Evolutionary conservation across 2,888 invertebrate genomes (phyloP), one percentile per base, ranked within the genome.

Genomic region (Mesoligia furuncula): DNA sequence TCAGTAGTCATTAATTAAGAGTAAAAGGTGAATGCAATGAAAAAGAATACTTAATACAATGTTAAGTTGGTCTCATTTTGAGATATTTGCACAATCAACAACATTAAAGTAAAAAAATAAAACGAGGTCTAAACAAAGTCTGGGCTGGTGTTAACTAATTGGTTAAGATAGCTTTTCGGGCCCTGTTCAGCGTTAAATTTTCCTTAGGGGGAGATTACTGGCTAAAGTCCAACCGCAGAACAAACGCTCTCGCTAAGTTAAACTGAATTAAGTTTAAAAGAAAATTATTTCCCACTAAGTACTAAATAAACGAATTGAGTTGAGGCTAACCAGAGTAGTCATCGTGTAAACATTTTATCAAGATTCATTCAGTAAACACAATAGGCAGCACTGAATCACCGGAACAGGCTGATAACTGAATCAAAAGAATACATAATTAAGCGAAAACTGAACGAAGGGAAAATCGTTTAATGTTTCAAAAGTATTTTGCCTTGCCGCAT

Each of bases 171-270:
- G 77, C 75, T 85, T 85, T 83, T 79, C 80, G 84, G 88, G 88
- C 81, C 84, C 79, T 83, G 87, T 85, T 87, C 84, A 79, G 87
- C 84, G 85, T 91, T 90, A 91, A 90, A 91, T 89, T 89, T 86
- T 87, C 89, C 89, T 90, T 89, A 89, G 89, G 87, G 88, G 87
- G 90, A 73, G 88, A 90, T 89, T 84, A 85, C 89, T 93, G 92
- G 92, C 92, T 90, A 67, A 83, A 87, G 66, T 90, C 92, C 92
- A 93, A 91, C 88, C 90, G 75, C 87, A 88, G 80, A 89, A 88
- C 87, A 90, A 90, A 90, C 86, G 85, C 85, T 84, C 76, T 80
- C 83, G 66, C 73, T 77, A 61, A 69, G 61, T 72, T 76, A 72
- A 68, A 73, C 31, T 72, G 59, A 65, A 62, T 76, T 71, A 13